A percentile compares a stretch with the other conserved stretches of the same genome.
phyloP scores from a whole-genome alignment of 2,113 vertebrate genomes.

The Rhabdomys dilectus region DNA sequence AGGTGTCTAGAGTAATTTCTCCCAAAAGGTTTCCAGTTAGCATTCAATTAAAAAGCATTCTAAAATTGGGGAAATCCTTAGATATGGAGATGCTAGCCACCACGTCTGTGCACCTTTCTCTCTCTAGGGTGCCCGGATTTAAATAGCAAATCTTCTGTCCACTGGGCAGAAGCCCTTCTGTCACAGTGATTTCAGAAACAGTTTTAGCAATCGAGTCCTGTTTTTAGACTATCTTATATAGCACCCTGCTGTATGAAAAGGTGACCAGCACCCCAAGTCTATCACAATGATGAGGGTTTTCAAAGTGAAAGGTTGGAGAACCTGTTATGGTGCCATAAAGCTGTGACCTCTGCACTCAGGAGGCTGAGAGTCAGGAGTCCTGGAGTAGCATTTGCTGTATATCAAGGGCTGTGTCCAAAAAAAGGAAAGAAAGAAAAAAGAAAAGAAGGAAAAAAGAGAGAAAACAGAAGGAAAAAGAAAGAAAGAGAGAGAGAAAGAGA shows the following conservation, averaged over 20 bases:
- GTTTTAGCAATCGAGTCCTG: not conserved
- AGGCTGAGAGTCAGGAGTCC: not conserved
- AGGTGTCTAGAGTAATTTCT: not conserved
- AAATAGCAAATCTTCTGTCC: not conserved
- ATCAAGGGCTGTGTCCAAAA: not conserved
- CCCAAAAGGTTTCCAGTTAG: not conserved
- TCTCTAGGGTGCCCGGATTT: not conserved
- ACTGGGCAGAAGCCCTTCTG: not conserved
- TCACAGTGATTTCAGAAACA: not conserved
- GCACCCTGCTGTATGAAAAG: not conserved
- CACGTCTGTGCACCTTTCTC: not conserved
- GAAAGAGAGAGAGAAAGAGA: rapidly evolving
- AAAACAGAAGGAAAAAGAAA: rapidly evolving
- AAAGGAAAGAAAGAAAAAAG: not conserved
- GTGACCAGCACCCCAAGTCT: not conserved
- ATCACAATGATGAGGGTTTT: not conserved
- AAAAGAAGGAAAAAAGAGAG: too few species aligned
- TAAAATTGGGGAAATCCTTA: not conserved
- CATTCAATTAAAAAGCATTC: not conserved
- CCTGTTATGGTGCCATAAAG: not conserved
- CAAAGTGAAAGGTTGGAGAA: not conserved
- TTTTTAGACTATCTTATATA: not conserved
- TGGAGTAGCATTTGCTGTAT: too few species aligned
- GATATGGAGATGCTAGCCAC: not conserved
- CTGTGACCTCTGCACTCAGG: not conserved